Base-by-base conservation (phyloP, 1,140 invertebrate genomes). In the Apocrypta bakeri region DNA sequence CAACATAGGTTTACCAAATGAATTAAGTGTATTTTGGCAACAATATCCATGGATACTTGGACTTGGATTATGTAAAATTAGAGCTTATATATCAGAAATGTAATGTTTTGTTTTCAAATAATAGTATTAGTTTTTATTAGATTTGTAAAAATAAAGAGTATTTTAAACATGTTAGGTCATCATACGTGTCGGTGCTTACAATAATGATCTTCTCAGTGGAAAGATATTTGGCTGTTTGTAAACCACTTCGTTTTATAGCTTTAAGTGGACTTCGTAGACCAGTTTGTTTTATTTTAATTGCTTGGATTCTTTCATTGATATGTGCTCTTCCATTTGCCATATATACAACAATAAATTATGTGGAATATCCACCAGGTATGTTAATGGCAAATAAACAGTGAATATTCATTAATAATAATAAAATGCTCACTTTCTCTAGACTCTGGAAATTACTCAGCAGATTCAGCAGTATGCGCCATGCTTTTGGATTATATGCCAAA, bases 21-120 rank as follows among this genome's bases (percentile, higher is more conserved):
- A 99, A 87, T 92, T 98, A 7, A 96, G 95, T 79, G 93, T 96
- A 0, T 97, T 97, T 87, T 98, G 97, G 97, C 96, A 98, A 89
- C 97, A 98, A 88, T 99, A 98, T 92, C 98, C 98, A 0, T 98
- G 97, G 96, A 92, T 94, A 56, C 94, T 98, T 71, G 97, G 97
- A 0, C 93, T 95, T 64, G 93, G 93, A 2, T 95, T 98, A 85
- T 98, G 98, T 92, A 97, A 97, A 90, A 92, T 97, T 68, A 94
- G 97, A 69, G 96, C 96, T 0, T 95, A 98, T 73, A 86, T 90
- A 75, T 91, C 90, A 1, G 91, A 92, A 86, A 90, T 88, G 91
- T 92, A 84, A 88, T 56, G 25, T 56, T 56, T 14, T 56, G 33
- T 37, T 37, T 37, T 2, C 33, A 37, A 4, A 37, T 37, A 37